Percentiles rank a stretch among this genome's conserved stretches.
Evolutionary conservation across 2,797 vertebrate genomes (phyloP).

Genomic region (Anisognathus igniventris): DNA sequence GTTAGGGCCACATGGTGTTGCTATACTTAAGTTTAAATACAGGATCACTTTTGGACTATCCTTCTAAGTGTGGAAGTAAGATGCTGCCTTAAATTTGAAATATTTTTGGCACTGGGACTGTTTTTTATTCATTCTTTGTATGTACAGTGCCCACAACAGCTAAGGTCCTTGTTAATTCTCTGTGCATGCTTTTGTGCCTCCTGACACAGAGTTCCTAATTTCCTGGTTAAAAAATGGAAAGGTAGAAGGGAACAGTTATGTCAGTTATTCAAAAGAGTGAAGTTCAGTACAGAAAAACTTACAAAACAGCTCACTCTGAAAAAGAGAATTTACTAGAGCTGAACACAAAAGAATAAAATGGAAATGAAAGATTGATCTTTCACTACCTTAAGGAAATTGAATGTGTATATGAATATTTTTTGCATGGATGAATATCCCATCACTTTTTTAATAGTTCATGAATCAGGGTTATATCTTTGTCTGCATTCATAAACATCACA

Average conservation of each 20-base stretch:
- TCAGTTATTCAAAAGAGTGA: not conserved
- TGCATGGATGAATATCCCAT: not conserved
- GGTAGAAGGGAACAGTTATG: not conserved
- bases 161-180: not conserved
- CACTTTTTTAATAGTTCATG: not conserved
- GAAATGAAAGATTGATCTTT: not conserved
- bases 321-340: not conserved
- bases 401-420: not conserved
- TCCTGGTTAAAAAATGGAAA: not conserved
- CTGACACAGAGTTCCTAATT: not conserved
- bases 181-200: not conserved
- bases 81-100: not conserved
- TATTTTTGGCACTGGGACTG: not conserved
- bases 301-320: not conserved
- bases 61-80: not conserved
- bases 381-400: not conserved
- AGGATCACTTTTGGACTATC: not conserved
- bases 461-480: not conserved
- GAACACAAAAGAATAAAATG: not conserved
- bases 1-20: not conserved
- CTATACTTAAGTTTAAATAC: not conserved
- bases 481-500: not conserved
- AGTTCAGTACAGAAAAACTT: not conserved
- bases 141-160: not conserved
- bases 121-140: not conserved